Evolutionary conservation across 2,797 vertebrate genomes (phyloP).

Genomic region (Pitangus sulphuratus): DNA sequence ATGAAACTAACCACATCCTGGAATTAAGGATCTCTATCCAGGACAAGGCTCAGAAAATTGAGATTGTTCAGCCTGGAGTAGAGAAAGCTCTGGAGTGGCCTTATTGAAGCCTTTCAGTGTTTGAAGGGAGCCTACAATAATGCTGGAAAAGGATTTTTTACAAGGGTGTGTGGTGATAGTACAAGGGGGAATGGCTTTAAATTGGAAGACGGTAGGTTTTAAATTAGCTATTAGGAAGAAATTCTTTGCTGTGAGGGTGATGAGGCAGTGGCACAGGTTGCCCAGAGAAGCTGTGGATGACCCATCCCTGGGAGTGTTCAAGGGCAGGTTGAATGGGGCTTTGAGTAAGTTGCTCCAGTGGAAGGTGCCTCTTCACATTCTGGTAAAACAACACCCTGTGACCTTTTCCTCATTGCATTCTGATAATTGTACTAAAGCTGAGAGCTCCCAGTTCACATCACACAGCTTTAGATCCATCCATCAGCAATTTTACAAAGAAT

Average conservation of each 20-base stretch:
- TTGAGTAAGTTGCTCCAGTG: neutral
- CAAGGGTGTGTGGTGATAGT: neutral
- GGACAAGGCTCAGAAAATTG: neutral
- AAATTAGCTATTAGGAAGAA: neutral
- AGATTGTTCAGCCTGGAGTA: neutral
- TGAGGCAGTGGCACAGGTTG: neutral
- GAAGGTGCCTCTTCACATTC: neutral
- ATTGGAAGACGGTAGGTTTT: neutral
- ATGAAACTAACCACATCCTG: neutral
- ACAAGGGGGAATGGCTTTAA: neutral
- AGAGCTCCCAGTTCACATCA: neutral
- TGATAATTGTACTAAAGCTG: neutral
- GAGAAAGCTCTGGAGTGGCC: neutral
- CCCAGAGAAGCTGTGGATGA: neutral
- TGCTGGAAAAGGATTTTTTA: neutral
- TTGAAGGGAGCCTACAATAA: neutral
- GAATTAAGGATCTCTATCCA: neutral
- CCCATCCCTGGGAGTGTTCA: rapidly evolving
- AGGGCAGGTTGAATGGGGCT: neutral
- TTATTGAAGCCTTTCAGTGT: neutral
- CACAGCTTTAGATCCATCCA: neutral
- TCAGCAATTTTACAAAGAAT: neutral
- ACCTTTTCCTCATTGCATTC: neutral
- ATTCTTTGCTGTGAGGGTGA: neutral
- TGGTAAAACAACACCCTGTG: neutral